phyloP scores from a whole-genome alignment of 2,888 invertebrate species.

The Junonia oenone region DNA sequence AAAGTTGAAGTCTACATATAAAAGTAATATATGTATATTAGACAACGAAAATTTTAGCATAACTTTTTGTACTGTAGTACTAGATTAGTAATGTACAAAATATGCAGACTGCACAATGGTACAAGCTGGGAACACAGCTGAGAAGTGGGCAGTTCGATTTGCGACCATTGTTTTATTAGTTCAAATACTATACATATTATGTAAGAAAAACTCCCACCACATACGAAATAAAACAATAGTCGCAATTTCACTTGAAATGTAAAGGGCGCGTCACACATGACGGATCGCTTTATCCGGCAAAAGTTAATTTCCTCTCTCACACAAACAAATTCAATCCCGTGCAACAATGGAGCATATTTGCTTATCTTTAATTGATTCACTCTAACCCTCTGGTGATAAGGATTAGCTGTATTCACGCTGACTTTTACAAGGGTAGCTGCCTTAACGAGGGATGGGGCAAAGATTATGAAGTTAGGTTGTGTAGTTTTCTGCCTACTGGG shows the following conservation, averaged over 20 bases:
- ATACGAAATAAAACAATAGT: conserved; percentile 40
- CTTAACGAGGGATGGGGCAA: conserved; percentile 59
- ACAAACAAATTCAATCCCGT: conserved; percentile 66
- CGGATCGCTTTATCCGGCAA: conserved; percentile 63
- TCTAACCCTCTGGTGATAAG: conserved; percentile 71
- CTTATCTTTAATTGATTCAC: conserved; percentile 80
- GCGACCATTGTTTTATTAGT: too few relatives aligned
- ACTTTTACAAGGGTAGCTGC: conserved; percentile 76
- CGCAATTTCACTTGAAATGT: conserved; percentile 42
- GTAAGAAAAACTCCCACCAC: neutral
- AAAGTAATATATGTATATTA: too few relatives aligned
- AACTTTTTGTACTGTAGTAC: too few relatives aligned
- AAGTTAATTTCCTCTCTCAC: conserved; percentile 74
- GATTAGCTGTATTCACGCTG: conserved; percentile 77
- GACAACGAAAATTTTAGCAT: too few relatives aligned
- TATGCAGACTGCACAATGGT: too few relatives aligned
- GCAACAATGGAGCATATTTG: conserved; percentile 72
- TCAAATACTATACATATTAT: too few relatives aligned
- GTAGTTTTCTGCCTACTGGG: conserved; percentile 28
- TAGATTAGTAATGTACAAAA: too few relatives aligned
- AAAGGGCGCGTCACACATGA: conserved; percentile 58
- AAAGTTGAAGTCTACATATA: too few relatives aligned
- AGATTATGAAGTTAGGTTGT: conserved; percentile 36
- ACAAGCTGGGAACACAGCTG: too few relatives aligned
- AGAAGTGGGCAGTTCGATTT: too few relatives aligned